Conservation (phyloP, 2,797 vertebrate species). For the Rhadinocentrus ornatus region DNA sequence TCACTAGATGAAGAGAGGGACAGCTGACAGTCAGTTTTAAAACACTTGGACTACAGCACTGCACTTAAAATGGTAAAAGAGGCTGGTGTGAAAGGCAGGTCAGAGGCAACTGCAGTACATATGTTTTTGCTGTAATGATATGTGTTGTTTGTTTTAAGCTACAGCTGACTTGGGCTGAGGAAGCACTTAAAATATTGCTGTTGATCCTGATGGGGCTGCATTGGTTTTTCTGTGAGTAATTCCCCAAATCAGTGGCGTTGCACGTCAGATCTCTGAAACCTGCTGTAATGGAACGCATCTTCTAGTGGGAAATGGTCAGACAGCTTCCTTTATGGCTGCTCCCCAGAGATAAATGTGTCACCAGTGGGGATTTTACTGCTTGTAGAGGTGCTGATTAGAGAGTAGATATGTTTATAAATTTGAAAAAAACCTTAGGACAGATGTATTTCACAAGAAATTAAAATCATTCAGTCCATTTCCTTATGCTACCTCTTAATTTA, state of each 20-base stretch:
- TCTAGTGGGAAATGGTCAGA: conserved; percentile 27
- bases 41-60: background rate
- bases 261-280: background rate
- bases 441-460: background rate
- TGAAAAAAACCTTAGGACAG: background rate
- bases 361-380: conserved; percentile 20
- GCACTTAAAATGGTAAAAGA: background rate
- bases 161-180: conserved; percentile 34
- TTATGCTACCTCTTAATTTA: background rate
- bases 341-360: conserved; percentile 21
- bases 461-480: background rate
- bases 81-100: background rate
- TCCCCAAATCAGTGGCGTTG: conserved; percentile 55
- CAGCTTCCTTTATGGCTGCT: conserved; percentile 35
- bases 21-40: conserved; percentile 7
- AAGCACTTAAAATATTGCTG: conserved; percentile 52
- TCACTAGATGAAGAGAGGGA: background rate
- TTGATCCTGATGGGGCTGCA: conserved; percentile 36
- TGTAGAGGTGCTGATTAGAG: conserved; percentile 2
- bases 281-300: conserved; percentile 33
- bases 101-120: background rate
- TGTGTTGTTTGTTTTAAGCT: background rate
- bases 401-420: too few species aligned
- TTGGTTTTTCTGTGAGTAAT: conserved; percentile 46
- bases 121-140: conserved; percentile 1